Conservation (phyloP, 2,113 vertebrate genomes). For the Craseonycteris thonglongyai region DNA sequence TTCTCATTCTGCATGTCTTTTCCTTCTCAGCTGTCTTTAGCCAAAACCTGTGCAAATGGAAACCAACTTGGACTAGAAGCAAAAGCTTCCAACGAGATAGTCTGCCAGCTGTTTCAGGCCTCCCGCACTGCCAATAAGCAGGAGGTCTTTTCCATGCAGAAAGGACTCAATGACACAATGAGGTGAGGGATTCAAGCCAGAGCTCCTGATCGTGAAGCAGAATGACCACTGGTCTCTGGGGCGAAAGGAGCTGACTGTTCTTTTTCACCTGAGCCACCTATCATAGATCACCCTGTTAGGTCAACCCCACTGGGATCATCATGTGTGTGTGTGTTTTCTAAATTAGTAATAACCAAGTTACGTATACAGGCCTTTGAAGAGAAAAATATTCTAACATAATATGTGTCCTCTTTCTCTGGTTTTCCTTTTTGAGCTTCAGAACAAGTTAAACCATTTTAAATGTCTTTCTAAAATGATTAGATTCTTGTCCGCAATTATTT, state of each 20-base stretch:
- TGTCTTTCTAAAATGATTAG: not conserved
- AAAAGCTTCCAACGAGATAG: conserved; percentile 81
- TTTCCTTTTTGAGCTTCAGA: not conserved
- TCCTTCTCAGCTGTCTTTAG: conserved; percentile 83
- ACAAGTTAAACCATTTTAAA: not conserved
- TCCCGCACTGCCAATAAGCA: conserved; percentile 76
- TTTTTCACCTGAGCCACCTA: too few relatives aligned
- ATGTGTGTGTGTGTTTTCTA: not conserved
- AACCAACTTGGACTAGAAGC: conserved; percentile 87
- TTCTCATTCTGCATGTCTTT: not conserved
- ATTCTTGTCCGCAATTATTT: too few relatives aligned
- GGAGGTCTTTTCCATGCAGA: conserved; percentile 82
- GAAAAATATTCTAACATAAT: not conserved
- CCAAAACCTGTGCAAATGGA: conserved; percentile 88
- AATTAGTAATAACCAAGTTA: not conserved
- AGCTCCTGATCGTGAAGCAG: not conserved
- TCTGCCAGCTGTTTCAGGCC: conserved; percentile 89
- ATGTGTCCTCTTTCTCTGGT: not conserved
- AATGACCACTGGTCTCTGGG: not conserved
- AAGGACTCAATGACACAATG: conserved; percentile 96
- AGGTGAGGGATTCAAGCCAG: conserved; percentile 79
- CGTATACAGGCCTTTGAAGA: not conserved
- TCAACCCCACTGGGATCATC: not conserved
- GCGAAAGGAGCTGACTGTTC: not conserved
- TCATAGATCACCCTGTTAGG: rapidly evolving